Conservation (phyloP, 2,113 vertebrate genomes). For the Corythaeola cristata region DNA sequence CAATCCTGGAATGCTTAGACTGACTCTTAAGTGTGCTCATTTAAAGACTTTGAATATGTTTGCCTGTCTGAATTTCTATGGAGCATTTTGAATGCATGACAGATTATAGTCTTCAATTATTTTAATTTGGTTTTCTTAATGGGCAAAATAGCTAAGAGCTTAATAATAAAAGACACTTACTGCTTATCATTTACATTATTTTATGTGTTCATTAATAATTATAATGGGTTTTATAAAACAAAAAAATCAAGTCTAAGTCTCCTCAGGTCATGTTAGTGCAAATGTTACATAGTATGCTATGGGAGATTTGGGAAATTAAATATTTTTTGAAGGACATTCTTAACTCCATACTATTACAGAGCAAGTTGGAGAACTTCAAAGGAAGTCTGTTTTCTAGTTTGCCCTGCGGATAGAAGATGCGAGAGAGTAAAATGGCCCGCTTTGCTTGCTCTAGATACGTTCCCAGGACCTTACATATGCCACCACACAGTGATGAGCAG, state of each 20-base stretch:
- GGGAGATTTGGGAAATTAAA: background rate
- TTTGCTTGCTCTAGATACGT: background rate
- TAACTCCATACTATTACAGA: background rate
- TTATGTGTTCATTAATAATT: constrained; percentile 49
- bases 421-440: background rate
- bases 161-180: constrained; percentile 27
- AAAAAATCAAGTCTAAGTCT: constrained; percentile 22
- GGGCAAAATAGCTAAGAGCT: constrained; percentile 47
- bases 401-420: background rate
- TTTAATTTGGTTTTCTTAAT: constrained; percentile 61
- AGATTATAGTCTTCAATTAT: constrained; percentile 64
- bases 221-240: constrained; percentile 60
- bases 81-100: constrained; percentile 54
- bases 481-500: background rate
- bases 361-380: background rate
- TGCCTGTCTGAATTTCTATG: constrained; percentile 53
- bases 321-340: background rate
- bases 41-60: constrained; percentile 53
- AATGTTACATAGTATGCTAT: background rate
- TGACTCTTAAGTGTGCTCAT: constrained; percentile 46
- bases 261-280: constrained; percentile 36
- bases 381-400: background rate
- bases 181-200: constrained; percentile 26
- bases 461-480: background rate
- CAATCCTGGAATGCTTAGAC: constrained; percentile 39